These are phyloP conservation scores for Mnemiopsis leidyi DNA, from an alignment of 37 sponge, comb jelly and placozoan species.

Conservation along the genomic window DNA sequence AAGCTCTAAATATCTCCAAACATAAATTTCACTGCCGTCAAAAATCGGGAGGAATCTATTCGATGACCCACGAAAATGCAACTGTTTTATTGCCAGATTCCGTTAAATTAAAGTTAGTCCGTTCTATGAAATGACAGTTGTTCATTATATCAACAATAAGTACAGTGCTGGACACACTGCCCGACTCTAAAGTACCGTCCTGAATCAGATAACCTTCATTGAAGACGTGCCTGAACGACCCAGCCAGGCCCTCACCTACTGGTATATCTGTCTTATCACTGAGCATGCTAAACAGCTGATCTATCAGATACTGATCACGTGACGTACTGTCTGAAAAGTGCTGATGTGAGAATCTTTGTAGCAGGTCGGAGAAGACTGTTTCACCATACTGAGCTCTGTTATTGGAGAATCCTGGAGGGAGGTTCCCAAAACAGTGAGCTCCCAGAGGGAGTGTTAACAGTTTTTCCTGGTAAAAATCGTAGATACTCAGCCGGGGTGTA, in stretches of 20 bases:
- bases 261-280: neutral
- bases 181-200: neutral
- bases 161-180: conserved; percentile 38
- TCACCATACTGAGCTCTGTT: neutral
- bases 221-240: conserved; percentile 23
- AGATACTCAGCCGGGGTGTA: neutral
- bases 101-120: neutral
- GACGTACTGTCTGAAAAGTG: neutral
- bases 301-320: neutral
- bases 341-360: neutral
- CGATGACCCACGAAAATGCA: neutral
- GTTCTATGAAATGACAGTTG: neutral
- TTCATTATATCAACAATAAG: conserved; percentile 7
- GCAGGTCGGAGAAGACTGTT: neutral
- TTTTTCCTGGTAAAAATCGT: neutral
- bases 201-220: neutral
- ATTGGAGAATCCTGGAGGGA: neutral
- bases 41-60: neutral
- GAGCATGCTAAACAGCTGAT: neutral
- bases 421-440: neutral
- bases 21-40: too few relatives aligned
- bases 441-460: neutral
- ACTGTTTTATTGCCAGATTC: neutral
- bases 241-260: neutral
- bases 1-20: too few relatives aligned